Evolutionary conservation across 1,140 invertebrate species (phyloP), one percentile per base, ranked within the genome.

Genomic region (Diachasmimorpha longicaudata): DNA sequence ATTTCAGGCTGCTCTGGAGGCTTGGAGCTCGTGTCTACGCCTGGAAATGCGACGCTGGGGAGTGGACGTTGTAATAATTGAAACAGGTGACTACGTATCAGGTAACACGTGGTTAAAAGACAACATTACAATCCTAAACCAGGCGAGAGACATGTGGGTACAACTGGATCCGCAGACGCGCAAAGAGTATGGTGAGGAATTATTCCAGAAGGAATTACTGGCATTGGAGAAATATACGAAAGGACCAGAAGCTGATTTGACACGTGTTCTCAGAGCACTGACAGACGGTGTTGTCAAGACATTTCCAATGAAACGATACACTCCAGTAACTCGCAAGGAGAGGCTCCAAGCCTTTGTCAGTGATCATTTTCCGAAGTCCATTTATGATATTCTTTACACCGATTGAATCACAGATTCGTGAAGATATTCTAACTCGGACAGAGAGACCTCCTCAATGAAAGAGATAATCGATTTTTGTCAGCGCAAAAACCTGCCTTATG

Each of bases 91-190:
- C 87, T 94, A 93, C 79, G 92, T 94, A 1, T 93, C 94, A 8
- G 94, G 95, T 82, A 94, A 92, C 78, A 91, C 92, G 0, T 95
- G 94, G 94, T 88, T 95, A 8, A 92, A 92, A 48, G 93, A 95
- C 72, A 88, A 87, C 42, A 91, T 92, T 55, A 89, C 92, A 76
- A 89, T 96, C 79, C 85, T 94, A 63, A 92, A 93, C 80, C 94
- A 96, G 87, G 94, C 94, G 6, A 92, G 93, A 79, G 92, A 93
- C 75, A 95, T 95, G 94, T 96, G 94, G 94, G 91, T 91, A 75
- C 90, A 92, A 80, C 87, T 95, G 48, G 92, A 92, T 80, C 92
- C 94, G 77, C 93, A 94, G 87, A 93, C 94, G 74, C 93, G 93
- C 82, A 91, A 93, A 67, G 93, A 93, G 76, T 96, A 95, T 81